Evolutionary conservation across 2,113 vertebrate species (phyloP).

Genomic region (Arothron firmamentum): DNA sequence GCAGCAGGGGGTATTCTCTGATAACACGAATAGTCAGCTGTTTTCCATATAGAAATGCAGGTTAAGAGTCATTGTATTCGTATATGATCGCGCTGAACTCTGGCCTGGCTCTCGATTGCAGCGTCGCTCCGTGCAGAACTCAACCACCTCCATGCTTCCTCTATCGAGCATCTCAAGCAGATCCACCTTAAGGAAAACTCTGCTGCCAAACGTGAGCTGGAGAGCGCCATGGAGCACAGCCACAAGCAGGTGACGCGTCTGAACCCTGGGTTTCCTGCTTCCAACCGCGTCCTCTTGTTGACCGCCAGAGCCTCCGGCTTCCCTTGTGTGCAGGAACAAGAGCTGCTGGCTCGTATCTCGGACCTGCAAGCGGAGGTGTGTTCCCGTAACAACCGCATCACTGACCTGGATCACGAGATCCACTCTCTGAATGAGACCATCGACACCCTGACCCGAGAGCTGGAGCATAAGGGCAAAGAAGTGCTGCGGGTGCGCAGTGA

Average conservation of each 20-base stretch:
- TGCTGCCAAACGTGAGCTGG: slow-evolving; percentile 81
- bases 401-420: slow-evolving; percentile 89
- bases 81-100: background rate
- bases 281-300: too few relatives aligned
- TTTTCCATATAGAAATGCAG: too few relatives aligned
- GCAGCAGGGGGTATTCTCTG: too few relatives aligned
- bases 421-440: slow-evolving; percentile 92
- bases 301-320: too few relatives aligned
- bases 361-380: slow-evolving; percentile 85
- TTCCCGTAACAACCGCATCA: slow-evolving; percentile 88
- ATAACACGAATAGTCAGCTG: too few relatives aligned
- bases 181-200: slow-evolving; percentile 87
- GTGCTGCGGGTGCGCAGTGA: slow-evolving; percentile 92
- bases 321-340: slow-evolving; percentile 70
- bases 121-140: slow-evolving; percentile 93
- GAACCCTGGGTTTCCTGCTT: background rate
- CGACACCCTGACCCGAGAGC: slow-evolving; percentile 87
- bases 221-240: slow-evolving; percentile 83
- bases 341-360: slow-evolving; percentile 82
- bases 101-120: slow-evolving; percentile 41
- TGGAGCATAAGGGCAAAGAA: slow-evolving; percentile 95
- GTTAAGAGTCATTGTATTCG: background rate
- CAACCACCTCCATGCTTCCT: slow-evolving; percentile 90
- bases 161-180: slow-evolving; percentile 87
- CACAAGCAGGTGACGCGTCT: slow-evolving; percentile 78